Base-by-base conservation (phyloP, 2,888 invertebrate species). In the Drosophila borborema region DNA sequence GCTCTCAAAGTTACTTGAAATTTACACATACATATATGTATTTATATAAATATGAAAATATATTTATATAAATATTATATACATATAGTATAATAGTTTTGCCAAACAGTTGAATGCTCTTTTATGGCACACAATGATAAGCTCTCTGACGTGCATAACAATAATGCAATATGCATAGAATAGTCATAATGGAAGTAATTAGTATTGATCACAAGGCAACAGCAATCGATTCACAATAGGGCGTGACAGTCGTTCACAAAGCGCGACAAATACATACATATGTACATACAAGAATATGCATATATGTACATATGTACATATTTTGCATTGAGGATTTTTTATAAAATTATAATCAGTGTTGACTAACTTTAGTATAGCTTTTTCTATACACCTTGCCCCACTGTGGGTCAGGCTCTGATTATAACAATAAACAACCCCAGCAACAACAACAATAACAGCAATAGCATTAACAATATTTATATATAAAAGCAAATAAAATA, bases 111-210 rank as follows among this genome's bases (percentile, higher is more conserved):
- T 78, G 79, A 78, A 78, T 78, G 79, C 79, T 78, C 78, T 74
- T 77, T 78, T 74, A 78, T 78, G 59, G 63, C 71, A 72, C 49
- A 74, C 80, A 80, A 74, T 77, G 80, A 77, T 71, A 77, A 74
- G 74, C 63, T 51, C 45, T 36, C 51, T 62, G 80, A 64, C 43
- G 56, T 78, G 81, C 76, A 81, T 74, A 79, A 65, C 38, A 81
- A 81, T 79, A 81, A 74, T 81, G 79, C 73, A 80, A 75, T 73
- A 79, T 82, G 79, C 65, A 72, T 75, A 63, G 69, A 77, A 83
- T 69, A 68, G 72, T 72, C 71, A 85, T 80, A 82, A 78, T 76
- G 73, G 62, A 76, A 78, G 74, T 82, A 87, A 85, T 85, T 82
- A 82, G 76, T 84, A 85, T 86, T 84, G 85, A 84, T 68, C 81